A percentile compares a stretch with the other conserved stretches of the same genome.
These are phyloP conservation scores for Phrynocephalus forsythii DNA, from an alignment of 2,797 vertebrate species.

Conservation along the genomic window DNA sequence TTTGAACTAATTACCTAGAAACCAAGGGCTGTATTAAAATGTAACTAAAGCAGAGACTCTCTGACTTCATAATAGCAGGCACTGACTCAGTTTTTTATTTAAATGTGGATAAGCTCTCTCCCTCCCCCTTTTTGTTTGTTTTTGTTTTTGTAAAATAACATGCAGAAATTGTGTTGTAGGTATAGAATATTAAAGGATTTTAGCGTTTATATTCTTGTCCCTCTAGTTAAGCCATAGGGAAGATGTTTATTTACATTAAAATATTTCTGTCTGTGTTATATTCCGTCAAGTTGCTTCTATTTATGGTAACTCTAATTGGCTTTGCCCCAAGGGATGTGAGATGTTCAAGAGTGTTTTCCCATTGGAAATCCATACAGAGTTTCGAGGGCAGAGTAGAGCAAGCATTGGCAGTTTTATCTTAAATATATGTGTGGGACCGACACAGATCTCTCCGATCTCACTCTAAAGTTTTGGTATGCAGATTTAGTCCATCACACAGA, in stretches of 20 bases:
- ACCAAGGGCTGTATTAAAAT: constrained; percentile 32
- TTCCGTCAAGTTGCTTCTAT: too few species aligned
- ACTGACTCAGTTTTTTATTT: not conserved
- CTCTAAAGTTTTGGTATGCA: not conserved
- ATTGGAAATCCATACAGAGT: too few species aligned
- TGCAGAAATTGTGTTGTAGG: not conserved
- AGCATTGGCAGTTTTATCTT: too few species aligned
- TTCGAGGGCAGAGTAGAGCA: too few species aligned
- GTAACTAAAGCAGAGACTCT: constrained; percentile 10
- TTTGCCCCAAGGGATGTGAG: too few species aligned
- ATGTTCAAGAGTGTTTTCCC: too few species aligned
- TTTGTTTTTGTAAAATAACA: not conserved
- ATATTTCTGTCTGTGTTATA: too few species aligned
- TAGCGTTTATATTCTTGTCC: not conserved
- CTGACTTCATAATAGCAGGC: not conserved
- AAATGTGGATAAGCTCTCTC: not conserved
- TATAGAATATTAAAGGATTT: not conserved
- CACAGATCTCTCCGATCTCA: too few species aligned
- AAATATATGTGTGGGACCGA: not conserved
- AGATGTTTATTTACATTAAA: too few species aligned
- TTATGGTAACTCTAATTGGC: too few species aligned
- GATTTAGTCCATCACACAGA: not conserved
- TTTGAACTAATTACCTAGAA: constrained; percentile 40
- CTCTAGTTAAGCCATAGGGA: not conserved
- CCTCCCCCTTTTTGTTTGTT: too few species aligned